These are phyloP conservation scores for Lophura nycthemera DNA, from an alignment of 2,113 vertebrate species.

Conservation along the genomic window DNA sequence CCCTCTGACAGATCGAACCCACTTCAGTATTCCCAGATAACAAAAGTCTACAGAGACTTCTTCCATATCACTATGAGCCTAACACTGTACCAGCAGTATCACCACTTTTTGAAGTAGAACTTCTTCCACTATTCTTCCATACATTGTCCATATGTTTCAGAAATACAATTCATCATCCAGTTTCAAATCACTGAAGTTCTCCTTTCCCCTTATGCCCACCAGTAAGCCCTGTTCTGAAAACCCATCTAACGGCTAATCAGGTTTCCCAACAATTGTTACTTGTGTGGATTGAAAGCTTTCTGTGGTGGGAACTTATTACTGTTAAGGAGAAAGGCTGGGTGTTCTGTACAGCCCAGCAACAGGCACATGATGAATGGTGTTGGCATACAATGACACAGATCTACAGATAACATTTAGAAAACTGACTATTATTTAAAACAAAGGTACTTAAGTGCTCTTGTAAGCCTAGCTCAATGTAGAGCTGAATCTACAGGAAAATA, in stretches of 20 bases:
- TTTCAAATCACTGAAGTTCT: neutral
- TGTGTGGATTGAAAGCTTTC: neutral
- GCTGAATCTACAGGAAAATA: neutral
- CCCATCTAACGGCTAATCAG: neutral
- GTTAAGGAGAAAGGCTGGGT: neutral
- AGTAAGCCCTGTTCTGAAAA: neutral
- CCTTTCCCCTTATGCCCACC: neutral
- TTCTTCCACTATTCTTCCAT: neutral
- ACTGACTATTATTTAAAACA: slow-evolving; percentile 19
- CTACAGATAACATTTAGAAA: slow-evolving; percentile 18
- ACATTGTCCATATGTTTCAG: neutral
- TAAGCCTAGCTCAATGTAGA: neutral
- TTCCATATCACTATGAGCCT: neutral
- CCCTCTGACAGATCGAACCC: neutral
- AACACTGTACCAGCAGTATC: neutral
- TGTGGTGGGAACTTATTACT: neutral
- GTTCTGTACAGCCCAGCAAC: neutral
- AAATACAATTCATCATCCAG: neutral
- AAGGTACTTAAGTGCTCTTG: neutral
- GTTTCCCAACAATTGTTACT: neutral
- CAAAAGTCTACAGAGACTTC: neutral
- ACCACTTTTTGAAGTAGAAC: slow-evolving; percentile 1
- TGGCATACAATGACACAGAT: neutral
- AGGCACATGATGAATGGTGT: neutral
- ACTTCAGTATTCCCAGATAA: neutral